A percentile compares a stretch with the other conserved stretches of the same genome.
Evolutionary conservation across 2,797 vertebrate species (phyloP).

Genomic region (Propithecus deckenii): DNA sequence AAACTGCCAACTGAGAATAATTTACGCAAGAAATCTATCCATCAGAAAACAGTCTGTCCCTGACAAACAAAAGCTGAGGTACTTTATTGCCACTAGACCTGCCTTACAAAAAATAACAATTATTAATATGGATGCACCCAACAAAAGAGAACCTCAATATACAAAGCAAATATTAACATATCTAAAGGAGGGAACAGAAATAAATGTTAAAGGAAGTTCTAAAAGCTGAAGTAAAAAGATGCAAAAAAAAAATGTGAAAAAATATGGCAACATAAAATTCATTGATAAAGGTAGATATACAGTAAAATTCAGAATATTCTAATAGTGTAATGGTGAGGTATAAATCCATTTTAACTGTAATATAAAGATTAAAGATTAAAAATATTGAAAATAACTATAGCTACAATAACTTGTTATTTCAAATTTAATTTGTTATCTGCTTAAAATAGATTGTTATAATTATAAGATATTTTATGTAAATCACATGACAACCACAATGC

Average conservation of each 20-base stretch:
- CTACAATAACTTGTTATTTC: not conserved
- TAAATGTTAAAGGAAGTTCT: not conserved
- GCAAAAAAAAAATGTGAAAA: not conserved
- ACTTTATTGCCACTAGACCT: not conserved
- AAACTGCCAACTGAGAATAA: not conserved
- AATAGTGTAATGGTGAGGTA: not conserved
- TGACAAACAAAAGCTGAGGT: not conserved
- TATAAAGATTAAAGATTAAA: not conserved
- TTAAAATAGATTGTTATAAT: not conserved
- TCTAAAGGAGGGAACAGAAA: too few species aligned
- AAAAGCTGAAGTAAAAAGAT: not conserved
- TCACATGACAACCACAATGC: not conserved
- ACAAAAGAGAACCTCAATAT: too few species aligned
- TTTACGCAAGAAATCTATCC: not conserved
- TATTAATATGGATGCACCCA: too few species aligned
- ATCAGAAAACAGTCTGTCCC: not conserved
- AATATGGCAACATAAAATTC: not conserved
- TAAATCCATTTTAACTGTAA: not conserved
- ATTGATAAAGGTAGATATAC: not conserved
- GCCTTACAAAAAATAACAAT: not conserved
- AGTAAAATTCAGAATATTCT: not conserved
- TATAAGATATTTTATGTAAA: not conserved
- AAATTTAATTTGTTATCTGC: not conserved
- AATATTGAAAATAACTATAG: not conserved
- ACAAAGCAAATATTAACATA: too few species aligned